Evolutionary conservation across 1,140 invertebrate genomes (phyloP), one percentile per base, ranked within the genome.

Genomic region (Cherax destructor): DNA sequence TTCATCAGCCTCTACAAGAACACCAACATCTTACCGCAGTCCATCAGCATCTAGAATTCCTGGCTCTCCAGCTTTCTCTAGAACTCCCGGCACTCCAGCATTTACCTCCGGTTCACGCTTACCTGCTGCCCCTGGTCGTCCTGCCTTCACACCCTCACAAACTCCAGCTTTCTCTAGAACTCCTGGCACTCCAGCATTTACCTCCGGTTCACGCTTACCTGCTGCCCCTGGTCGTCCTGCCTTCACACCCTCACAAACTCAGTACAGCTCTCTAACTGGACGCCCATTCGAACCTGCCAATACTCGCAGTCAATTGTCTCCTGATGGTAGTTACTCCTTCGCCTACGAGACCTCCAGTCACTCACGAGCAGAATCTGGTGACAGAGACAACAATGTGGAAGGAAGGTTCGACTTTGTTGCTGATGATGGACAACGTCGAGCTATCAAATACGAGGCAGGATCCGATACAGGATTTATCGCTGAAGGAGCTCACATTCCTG

Each of bases 391-490:
- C 87, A 92, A 93, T 61, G 91, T 92, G 10, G 81, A 86, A 41
- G 92, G 92, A n/a, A 65, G 87, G 74, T 93, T 93, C 81, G 76
- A 61, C 61, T 93, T 93, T 79, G 91, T 92, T 6, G 92, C 92
- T 41, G 86, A 92, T 84, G 92, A 93, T 56, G 92, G 86, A 74
- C 74, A 88, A 52, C 74, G 69, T n/a, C 86, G 85, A 21, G 83
- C 76, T 61, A 91, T 93, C 9, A 59, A 49, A 10, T 93, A 93
- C 56, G 91, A 93, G 78, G 92, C 92, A 76, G 91, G 92, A n/a
- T 90, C 92, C 59, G 81, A 76, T 52, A 93, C 91, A 52, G 92
- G 92, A 21, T 93, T 93, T 72, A 92, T 93, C 49, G 91, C 92
- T 52, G 91, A 93, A 80, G 92, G 92, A 10, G 86, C 56, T 50